Conservation (phyloP, 1,140 invertebrate species). For the Euwallacea similis region DNA sequence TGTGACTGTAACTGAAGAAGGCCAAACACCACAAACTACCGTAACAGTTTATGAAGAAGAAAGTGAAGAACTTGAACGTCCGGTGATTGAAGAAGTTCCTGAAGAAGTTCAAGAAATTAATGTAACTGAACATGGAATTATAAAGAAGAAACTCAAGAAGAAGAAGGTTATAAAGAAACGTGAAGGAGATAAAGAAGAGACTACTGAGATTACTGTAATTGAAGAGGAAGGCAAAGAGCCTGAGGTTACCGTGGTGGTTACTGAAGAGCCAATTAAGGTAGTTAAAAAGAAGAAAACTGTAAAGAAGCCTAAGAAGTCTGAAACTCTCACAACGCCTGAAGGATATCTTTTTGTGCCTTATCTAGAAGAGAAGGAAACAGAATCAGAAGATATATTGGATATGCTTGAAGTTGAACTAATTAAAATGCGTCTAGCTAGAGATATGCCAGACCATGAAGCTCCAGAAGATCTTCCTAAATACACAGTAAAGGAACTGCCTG, state of each 20-base stretch:
- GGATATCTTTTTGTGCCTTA: slow-evolving; percentile 40
- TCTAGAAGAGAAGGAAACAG: slow-evolving; percentile 36
- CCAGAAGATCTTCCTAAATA: slow-evolving; percentile 32
- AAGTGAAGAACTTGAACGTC: slow-evolving; percentile 40
- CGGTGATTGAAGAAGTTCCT: slow-evolving; percentile 44
- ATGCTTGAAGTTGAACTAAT: slow-evolving; percentile 42
- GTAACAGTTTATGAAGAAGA: slow-evolving; percentile 40
- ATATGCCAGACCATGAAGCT: slow-evolving; percentile 37
- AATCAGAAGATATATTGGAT: slow-evolving; percentile 35
- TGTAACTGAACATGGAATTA: slow-evolving; percentile 20
- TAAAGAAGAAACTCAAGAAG: slow-evolving; percentile 47
- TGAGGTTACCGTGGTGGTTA: slow-evolving; percentile 45
- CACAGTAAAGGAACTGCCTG: slow-evolving; percentile 50
- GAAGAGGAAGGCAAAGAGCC: slow-evolving; percentile 53
- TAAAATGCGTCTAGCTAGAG: slow-evolving; percentile 29
- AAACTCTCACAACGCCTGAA: slow-evolving; percentile 40
- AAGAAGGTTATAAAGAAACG: slow-evolving; percentile 53
- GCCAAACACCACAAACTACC: slow-evolving; percentile 32
- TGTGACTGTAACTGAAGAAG: slow-evolving; percentile 29
- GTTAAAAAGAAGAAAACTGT: slow-evolving; percentile 47
- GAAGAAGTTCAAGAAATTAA: slow-evolving; percentile 53
- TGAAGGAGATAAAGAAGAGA: slow-evolving; percentile 54
- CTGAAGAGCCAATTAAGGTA: slow-evolving; percentile 41
- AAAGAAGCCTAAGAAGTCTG: slow-evolving; percentile 34
- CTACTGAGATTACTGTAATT: slow-evolving; percentile 55